Evolutionary conservation across 1,140 invertebrate species (phyloP).

Genomic region (Drosophila pectinifera): DNA sequence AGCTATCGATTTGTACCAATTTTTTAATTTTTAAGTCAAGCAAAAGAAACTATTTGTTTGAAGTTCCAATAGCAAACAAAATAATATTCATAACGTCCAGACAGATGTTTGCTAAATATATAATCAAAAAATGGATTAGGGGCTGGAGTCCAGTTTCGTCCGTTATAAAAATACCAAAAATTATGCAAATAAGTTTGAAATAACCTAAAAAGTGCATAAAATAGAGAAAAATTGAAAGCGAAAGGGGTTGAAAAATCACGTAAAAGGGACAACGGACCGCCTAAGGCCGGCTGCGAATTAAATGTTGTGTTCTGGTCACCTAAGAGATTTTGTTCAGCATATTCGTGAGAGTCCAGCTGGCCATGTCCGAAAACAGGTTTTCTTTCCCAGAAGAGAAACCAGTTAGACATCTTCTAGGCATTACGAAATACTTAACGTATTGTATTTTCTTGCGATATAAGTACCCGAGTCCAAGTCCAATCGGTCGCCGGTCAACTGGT

Average conservation of each 20-base stretch:
- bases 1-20: too few relatives aligned
- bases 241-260: constrained; percentile 57
- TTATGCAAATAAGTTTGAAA: constrained; percentile 56
- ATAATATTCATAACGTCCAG: constrained; percentile 4
- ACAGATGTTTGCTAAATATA: constrained; percentile 43
- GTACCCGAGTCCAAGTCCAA: not conserved
- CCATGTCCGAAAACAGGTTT: constrained; percentile 59
- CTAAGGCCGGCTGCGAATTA: constrained; percentile 41
- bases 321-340: constrained; percentile 10
- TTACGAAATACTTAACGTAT: constrained; percentile 9
- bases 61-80: not conserved
- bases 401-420: constrained; percentile 44
- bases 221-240: constrained; percentile 24
- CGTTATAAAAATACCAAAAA: constrained; percentile 44
- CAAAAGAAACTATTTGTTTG: too few relatives aligned
- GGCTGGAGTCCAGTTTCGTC: constrained; percentile 42
- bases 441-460: constrained; percentile 1
- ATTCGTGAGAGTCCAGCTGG: constrained; percentile 22
- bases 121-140: constrained; percentile 2
- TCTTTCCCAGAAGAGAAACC: constrained; percentile 61
- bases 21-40: too few relatives aligned
- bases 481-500: constrained; percentile 20
- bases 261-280: constrained; percentile 31
- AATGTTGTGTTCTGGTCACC: not conserved
- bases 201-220: constrained; percentile 40